A percentile compares a stretch with the other conserved stretches of the same genome.
phyloP scores from a whole-genome alignment of 35 echinoderm and acorn worm genomes.

The Lytechinus variegatus region DNA sequence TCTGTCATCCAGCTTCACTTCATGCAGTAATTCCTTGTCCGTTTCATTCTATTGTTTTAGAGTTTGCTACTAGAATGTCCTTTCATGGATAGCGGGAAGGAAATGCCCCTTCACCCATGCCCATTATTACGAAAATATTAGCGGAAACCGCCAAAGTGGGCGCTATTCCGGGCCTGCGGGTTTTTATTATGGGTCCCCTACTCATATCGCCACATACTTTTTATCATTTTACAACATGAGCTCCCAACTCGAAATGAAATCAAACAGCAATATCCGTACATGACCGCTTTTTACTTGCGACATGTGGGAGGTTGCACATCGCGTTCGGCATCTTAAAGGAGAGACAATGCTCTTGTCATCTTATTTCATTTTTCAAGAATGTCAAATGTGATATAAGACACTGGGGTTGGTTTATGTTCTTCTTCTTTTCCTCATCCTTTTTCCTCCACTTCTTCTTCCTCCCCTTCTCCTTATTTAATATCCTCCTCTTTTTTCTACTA shows the following conservation, averaged over 20 bases:
- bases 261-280: not conserved
- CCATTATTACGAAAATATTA: not conserved
- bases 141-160: not conserved
- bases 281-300: not conserved
- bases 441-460: too few relatives aligned
- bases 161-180: not conserved
- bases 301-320: not conserved
- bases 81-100: not conserved
- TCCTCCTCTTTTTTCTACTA: too few relatives aligned
- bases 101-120: not conserved
- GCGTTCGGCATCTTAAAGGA: not conserved
- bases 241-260: not conserved
- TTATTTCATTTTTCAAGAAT: too few relatives aligned
- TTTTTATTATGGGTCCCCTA: not conserved
- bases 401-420: too few relatives aligned
- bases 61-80: not conserved
- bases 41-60: not conserved
- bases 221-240: not conserved
- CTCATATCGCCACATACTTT: not conserved
- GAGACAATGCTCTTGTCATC: not conserved
- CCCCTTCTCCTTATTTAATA: too few relatives aligned
- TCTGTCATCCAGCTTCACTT: not conserved
- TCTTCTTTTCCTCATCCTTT: too few relatives aligned
- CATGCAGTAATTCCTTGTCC: not conserved
- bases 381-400: too few relatives aligned